These are phyloP conservation scores for Sciurus carolinensis DNA, from an alignment of 2,797 vertebrate genomes.

Conservation along the genomic window DNA sequence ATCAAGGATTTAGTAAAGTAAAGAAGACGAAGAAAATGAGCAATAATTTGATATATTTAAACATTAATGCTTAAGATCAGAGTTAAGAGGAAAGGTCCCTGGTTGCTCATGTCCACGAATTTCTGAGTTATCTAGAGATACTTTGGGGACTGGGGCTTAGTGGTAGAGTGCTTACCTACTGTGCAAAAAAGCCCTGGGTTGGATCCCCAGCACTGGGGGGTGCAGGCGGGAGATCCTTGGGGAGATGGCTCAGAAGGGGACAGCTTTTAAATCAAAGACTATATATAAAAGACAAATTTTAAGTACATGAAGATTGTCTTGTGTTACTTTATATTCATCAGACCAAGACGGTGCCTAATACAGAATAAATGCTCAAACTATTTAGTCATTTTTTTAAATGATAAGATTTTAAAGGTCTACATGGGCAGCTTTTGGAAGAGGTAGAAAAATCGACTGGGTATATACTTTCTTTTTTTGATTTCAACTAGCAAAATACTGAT, in stretches of 20 bases:
- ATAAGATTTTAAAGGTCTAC: conserved; percentile 30
- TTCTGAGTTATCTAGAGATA: conserved; percentile 37
- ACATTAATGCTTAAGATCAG: neutral
- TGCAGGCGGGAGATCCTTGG: neutral
- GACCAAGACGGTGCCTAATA: neutral
- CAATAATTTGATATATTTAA: neutral
- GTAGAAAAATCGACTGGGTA: conserved; percentile 74
- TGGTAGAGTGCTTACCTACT: neutral
- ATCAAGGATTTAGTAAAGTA: conserved; percentile 2
- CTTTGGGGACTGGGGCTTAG: neutral
- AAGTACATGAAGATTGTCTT: conserved; percentile 39
- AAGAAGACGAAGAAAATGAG: neutral
- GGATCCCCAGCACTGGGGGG: neutral
- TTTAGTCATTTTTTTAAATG: conserved; percentile 24
- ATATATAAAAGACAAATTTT: conserved; percentile 24
- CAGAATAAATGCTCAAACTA: conserved; percentile 34
- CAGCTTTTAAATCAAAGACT: conserved; percentile 2
- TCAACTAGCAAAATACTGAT: conserved; percentile 60
- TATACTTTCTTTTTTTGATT: conserved; percentile 63
- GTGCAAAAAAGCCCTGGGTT: neutral
- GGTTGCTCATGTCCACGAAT: neutral
- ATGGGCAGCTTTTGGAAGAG: conserved; percentile 67
- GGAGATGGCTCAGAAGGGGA: too few relatives aligned
- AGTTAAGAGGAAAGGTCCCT: neutral
- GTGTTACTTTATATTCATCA: conserved; percentile 38